Base-by-base conservation (phyloP, 1,140 invertebrate genomes). In the Hestina assimilis region DNA sequence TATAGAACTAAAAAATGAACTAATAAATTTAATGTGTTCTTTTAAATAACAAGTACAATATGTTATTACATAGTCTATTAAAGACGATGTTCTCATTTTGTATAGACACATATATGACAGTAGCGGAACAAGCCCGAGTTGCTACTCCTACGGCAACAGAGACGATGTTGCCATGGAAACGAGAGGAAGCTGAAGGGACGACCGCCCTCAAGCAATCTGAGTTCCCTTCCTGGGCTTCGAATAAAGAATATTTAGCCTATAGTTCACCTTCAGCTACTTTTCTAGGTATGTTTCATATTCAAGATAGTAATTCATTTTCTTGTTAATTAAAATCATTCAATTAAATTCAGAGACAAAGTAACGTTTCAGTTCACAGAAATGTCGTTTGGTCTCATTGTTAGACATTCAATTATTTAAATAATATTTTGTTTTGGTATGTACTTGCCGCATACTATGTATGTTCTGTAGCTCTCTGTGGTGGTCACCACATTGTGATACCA, bases 191-290 rank as follows among this genome's bases (percentile, higher is more conserved):
- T 12, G 91, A 92, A 53, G 92, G 91, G 15, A 91, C 92, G 23
- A 91, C 89, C 19, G 93, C 93, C 12, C 77, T 96, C n/a, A 93
- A 95, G 69, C 96, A 97, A 84, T 93, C 93, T 51, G 96, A 97
- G 80, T 97, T 97, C 82, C 96, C 96, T 9, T 92, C 94, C 1
- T 97, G 96, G 96, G 95, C 95, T 42, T 95, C 95, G 1, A 97
- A 97, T 75, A 96, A 96, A 77, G 96, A 98, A 78, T 97, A 97
- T 77, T 87, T 96, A 51, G 94, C 94, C n/a, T 97, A 97, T 74
- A 95, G 93, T 83, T 97, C 96, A 33, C 96, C 96, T 1, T 96
- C 95, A 9, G 95, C 95, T 21, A 97, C 96, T 29, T 96, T 96
- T 84, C 90, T 97, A 90, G 95, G 95, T 96, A 92, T n/a, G 33